Evolutionary conservation across 2,113 vertebrate species (phyloP), one percentile per base, ranked within the genome.

Genomic region (Poicephalus gulielmi): DNA sequence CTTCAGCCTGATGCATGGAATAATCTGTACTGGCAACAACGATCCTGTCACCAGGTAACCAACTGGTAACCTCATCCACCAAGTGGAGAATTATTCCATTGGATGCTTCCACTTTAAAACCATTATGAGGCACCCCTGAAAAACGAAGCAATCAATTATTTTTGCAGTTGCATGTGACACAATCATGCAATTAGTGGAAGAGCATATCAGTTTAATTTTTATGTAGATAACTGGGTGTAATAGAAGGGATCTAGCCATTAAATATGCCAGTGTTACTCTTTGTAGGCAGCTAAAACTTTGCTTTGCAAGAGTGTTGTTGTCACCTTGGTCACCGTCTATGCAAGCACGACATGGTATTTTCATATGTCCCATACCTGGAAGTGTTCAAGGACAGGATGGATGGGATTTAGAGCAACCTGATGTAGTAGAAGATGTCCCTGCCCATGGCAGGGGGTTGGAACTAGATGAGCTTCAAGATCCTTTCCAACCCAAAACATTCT

Each of bases 1-100:
- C 96, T 95, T 97, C 97, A 52, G 93, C 88, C 66, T 96, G 97
- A 68, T 97, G 83, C 94, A 94, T 93, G 35, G 94, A 97, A 88
- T 95, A 97, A 81, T 96, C 95, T n/a, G 90, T 97, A 57, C 92
- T 97, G 39, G 95, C 95, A 90, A 97, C 7, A 5, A 96, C 35
- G 0, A 96, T 96, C 37, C 55, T 69, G 66, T 97, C 96, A 6
- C 95, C 90, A 71, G 95, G 94, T 88, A 95, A 78, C 97, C 97
- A 97, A 39, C 71, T 97, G 9, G 93, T 88, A 92, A 94, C 83
- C 13, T 97, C 96, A 76, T 97, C 95, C 69, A 88, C 90, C 87
- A 97, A 88, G 46, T 93, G 89, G 50, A 95, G 81, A 91, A 97
- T 79, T 79, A 97, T 82, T 73, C 96, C 86, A 75, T 77, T 93